Evolutionary conservation across 92 coral and sea anemone species (phyloP).

Genomic region (Blastomussa wellsi): DNA sequence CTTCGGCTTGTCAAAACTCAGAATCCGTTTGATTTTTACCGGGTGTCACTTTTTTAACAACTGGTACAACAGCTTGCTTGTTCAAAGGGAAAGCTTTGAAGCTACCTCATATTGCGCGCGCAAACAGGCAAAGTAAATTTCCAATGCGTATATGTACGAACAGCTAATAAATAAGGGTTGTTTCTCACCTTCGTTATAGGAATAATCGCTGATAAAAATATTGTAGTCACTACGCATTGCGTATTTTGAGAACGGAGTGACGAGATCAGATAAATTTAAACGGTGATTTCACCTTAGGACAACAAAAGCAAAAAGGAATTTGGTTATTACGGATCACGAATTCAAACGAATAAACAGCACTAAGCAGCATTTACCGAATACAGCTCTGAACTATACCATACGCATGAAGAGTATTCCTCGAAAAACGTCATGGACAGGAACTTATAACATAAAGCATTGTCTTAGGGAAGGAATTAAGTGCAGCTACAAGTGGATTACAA

Average conservation of each 20-base stretch:
- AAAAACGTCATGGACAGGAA: background rate
- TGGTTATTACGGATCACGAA: background rate
- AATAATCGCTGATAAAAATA: background rate
- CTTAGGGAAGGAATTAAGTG: background rate
- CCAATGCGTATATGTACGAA: background rate
- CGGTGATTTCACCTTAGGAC: too few relatives aligned
- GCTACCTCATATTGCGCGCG: background rate
- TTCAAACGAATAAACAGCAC: background rate
- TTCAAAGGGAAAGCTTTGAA: background rate
- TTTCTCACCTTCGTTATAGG: background rate
- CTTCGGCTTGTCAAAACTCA: background rate
- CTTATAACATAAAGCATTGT: background rate
- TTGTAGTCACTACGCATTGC: too few relatives aligned
- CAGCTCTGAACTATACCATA: background rate
- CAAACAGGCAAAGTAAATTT: slow-evolving; percentile 5
- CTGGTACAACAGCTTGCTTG: background rate
- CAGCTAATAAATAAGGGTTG: background rate
- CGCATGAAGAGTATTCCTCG: background rate
- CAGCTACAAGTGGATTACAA: background rate
- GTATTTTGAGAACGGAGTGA: slow-evolving; percentile 1
- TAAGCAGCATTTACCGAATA: background rate
- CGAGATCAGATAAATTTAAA: background rate
- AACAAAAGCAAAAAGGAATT: background rate
- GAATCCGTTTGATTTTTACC: background rate
- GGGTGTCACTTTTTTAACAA: background rate